Conservation (phyloP, 2,888 invertebrate species). For the Xestia ashworthii region DNA sequence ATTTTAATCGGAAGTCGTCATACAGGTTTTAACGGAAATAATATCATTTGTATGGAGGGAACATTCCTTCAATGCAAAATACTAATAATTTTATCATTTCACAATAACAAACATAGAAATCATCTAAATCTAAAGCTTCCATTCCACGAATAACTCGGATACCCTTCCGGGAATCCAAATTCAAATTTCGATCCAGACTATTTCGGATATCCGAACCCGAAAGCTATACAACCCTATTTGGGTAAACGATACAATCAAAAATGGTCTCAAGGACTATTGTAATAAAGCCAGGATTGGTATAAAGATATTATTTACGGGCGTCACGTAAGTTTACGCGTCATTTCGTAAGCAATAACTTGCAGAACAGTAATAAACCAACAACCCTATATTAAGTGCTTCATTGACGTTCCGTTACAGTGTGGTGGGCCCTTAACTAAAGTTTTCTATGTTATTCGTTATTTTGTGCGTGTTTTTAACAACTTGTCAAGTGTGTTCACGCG, state of each 20-base stretch:
- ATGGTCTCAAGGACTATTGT: slow-evolving; percentile 59
- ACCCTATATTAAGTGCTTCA: slow-evolving; percentile 67
- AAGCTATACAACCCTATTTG: slow-evolving; percentile 58
- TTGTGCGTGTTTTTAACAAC: slow-evolving; percentile 54
- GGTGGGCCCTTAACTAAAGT: slow-evolving; percentile 22
- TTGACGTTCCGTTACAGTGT: slow-evolving; percentile 54
- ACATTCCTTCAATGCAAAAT: slow-evolving; percentile 11
- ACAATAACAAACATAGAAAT: slow-evolving; percentile 43
- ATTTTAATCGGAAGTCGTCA: slow-evolving; percentile 16
- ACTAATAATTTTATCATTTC: slow-evolving; percentile 15
- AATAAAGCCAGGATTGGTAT: slow-evolving; percentile 67
- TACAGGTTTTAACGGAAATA: slow-evolving; percentile 13
- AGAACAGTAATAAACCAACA: slow-evolving; percentile 76
- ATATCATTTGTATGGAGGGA: neutral
- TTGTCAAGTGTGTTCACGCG: slow-evolving; percentile 45
- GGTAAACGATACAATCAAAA: slow-evolving; percentile 59
- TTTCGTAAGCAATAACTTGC: slow-evolving; percentile 77
- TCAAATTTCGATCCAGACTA: slow-evolving; percentile 49
- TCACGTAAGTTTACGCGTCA: slow-evolving; percentile 76
- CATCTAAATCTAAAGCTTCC: slow-evolving; percentile 46
- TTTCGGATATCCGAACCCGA: slow-evolving; percentile 57
- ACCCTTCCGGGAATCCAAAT: slow-evolving; percentile 55
- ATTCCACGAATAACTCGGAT: slow-evolving; percentile 49
- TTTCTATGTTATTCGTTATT: slow-evolving; percentile 37
- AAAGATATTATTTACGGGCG: slow-evolving; percentile 67